Conservation (phyloP, 2,888 invertebrate species). For the Merodon equestris region DNA sequence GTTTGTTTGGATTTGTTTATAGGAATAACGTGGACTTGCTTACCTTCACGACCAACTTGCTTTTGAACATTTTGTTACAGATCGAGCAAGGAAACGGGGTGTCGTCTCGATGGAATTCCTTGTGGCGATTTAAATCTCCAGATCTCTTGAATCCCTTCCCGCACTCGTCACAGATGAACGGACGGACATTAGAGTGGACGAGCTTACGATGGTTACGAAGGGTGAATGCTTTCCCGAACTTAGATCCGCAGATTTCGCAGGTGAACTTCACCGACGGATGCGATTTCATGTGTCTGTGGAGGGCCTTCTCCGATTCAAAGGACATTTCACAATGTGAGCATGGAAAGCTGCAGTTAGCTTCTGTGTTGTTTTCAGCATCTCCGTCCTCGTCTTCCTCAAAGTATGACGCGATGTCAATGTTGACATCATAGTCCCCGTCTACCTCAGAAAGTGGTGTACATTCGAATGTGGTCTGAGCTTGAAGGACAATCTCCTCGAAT, state of each 20-base stretch:
- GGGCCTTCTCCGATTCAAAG: background rate
- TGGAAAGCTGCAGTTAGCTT: background rate
- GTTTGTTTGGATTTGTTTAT: too few relatives aligned
- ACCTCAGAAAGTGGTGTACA: background rate
- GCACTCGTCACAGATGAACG: conserved; percentile 43
- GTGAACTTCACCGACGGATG: conserved; percentile 2
- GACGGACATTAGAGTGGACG: conserved; percentile 28
- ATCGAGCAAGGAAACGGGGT: conserved; percentile 42
- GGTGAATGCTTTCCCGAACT: conserved; percentile 6
- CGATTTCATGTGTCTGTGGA: background rate
- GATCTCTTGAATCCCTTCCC: conserved; percentile 32
- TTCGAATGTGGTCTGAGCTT: conserved; percentile 16
- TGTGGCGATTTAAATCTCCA: conserved; percentile 43
- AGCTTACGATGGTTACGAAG: conserved; percentile 21
- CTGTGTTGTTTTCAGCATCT: background rate
- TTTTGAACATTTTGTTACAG: conserved; percentile 40
- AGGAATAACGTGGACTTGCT: too few relatives aligned
- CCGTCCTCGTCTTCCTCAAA: background rate
- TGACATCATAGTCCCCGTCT: background rate
- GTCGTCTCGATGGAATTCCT: conserved; percentile 48
- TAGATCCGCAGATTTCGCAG: conserved; percentile 30
- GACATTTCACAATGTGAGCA: conserved; percentile 15
- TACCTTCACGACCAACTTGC: conserved; percentile 46
- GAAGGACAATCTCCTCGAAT: conserved; percentile 26
- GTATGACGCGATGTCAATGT: background rate